Base-by-base conservation (phyloP, 2,888 invertebrate genomes). In the Lasioglossum leucozonium region DNA sequence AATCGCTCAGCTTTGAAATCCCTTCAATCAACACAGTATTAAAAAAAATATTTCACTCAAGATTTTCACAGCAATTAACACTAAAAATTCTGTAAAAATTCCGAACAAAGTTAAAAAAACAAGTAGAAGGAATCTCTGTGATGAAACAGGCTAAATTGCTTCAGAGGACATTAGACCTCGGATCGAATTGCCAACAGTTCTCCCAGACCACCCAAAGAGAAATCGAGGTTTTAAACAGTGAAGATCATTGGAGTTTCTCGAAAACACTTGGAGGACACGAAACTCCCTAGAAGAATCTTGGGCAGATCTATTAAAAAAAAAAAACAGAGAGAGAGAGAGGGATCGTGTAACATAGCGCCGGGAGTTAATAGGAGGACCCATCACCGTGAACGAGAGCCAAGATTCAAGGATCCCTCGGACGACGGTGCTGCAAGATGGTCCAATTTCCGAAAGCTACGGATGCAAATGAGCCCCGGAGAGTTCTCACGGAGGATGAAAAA, bases 391-490 rank as follows among this genome's bases (percentile, higher is more conserved):
- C 18, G 13, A 6, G 8, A 30, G 37, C 40, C 16, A 10, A 11
- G n/a, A 72, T 40, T 37, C 69, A n/a, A 69, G 69, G 37, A 69
- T 37, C 69, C 26, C 65, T n/a, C 13, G 22, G 71, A 42, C 40
- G 22, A 71, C 40, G 67, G 18, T 37, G 34, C 77, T 62, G n/a
- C 69, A 30, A 30, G 34, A 0, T 44, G 26, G 34, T 79, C n/a
- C 72, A 42, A 79, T 81, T 51, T 79, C 65, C 16, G 16, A 55
- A 55, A 77, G 82, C 65, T 44, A n/a, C 42, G 30, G 40, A 55
- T 72, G 72, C 42, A 73, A 77, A 83, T 67, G 51, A 37, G 72
- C 6, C 22, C 65, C 11, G 10, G 51, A 10, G 13, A n/a, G 40
- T 34, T 40, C 26, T 26, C 51, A n/a, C 16, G 37, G 51, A 44